These are phyloP conservation scores for Microctenopoma lineatum DNA, from an alignment of 2,797 vertebrate genomes.

Conservation along the genomic window DNA sequence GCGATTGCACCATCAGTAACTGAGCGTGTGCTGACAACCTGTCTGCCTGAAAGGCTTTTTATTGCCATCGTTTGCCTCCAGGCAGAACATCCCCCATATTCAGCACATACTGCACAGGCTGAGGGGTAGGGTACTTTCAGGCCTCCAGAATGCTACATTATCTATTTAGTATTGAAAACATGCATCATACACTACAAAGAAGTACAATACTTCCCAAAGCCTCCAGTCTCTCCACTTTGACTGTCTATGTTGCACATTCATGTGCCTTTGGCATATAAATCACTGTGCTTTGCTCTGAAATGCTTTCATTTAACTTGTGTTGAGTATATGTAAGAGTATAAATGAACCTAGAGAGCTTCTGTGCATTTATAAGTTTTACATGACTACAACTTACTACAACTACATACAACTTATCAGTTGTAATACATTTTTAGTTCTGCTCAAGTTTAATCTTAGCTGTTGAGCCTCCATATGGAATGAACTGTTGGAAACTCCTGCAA, in stretches of 20 bases:
- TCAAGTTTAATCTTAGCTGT: slow-evolving; percentile 28
- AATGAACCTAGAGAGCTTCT: slow-evolving; percentile 36
- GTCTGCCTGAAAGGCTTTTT: slow-evolving; percentile 80
- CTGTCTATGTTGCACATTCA: slow-evolving; percentile 44
- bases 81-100: slow-evolving; percentile 78
- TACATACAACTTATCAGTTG: slow-evolving; percentile 6
- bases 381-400: slow-evolving; percentile 11
- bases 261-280: slow-evolving; percentile 67
- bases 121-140: slow-evolving; percentile 60
- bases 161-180: slow-evolving; percentile 80
- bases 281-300: slow-evolving; percentile 46
- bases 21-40: slow-evolving; percentile 77
- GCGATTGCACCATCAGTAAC: slow-evolving; percentile 72
- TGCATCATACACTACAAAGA: slow-evolving; percentile 65
- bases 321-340: slow-evolving; percentile 4
- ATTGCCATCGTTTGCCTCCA: slow-evolving; percentile 78
- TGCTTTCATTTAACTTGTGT: slow-evolving; percentile 37
- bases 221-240: slow-evolving; percentile 57
- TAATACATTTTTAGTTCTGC: slow-evolving; percentile 40
- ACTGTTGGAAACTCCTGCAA: slow-evolving; percentile 75
- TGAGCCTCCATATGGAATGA: slow-evolving; percentile 54
- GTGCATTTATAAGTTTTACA: slow-evolving; percentile 15
- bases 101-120: slow-evolving; percentile 58
- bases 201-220: slow-evolving; percentile 65
- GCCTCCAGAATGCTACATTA: slow-evolving; percentile 72